Percentiles rank a stretch among this genome's conserved stretches.
Evolutionary conservation across 2,113 vertebrate genomes (phyloP).

Genomic region (Ranitomeya imitator): DNA sequence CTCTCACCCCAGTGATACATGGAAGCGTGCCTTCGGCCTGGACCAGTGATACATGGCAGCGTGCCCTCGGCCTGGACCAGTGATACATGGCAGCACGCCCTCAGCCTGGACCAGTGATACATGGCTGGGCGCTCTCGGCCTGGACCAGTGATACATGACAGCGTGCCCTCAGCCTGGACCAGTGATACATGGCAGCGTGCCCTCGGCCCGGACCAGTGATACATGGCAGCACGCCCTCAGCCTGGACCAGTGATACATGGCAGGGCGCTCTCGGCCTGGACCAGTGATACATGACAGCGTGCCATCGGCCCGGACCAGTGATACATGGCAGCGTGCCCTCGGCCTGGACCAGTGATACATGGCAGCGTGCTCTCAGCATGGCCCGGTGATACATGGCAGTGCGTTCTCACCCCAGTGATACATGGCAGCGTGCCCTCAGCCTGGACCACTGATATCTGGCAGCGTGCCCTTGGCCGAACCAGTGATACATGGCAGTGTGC

Average conservation of each 20-base stretch:
- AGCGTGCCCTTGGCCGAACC: too few relatives aligned
- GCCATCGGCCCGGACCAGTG: too few relatives aligned
- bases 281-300: background rate
- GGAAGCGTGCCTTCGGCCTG: background rate
- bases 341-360: too few relatives aligned
- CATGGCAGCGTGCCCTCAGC: too few relatives aligned
- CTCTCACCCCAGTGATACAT: background rate
- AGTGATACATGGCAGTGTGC: too few relatives aligned
- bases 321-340: too few relatives aligned
- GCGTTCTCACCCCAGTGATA: too few relatives aligned
- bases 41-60: slow-evolving; percentile 1
- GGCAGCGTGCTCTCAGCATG: too few relatives aligned
- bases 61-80: background rate
- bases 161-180: background rate
- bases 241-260: background rate
- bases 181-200: slow-evolving; percentile 17
- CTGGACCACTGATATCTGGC: too few relatives aligned
- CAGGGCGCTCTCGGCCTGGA: too few relatives aligned
- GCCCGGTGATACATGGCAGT: too few relatives aligned
- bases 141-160: slow-evolving; percentile 11
- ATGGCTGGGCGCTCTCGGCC: background rate
- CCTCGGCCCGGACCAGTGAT: background rate
- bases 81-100: background rate
- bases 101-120: too few relatives aligned
- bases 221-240: background rate